phyloP scores from a whole-genome alignment of 2,888 invertebrate species.

The Lasioglossum figueresi region DNA sequence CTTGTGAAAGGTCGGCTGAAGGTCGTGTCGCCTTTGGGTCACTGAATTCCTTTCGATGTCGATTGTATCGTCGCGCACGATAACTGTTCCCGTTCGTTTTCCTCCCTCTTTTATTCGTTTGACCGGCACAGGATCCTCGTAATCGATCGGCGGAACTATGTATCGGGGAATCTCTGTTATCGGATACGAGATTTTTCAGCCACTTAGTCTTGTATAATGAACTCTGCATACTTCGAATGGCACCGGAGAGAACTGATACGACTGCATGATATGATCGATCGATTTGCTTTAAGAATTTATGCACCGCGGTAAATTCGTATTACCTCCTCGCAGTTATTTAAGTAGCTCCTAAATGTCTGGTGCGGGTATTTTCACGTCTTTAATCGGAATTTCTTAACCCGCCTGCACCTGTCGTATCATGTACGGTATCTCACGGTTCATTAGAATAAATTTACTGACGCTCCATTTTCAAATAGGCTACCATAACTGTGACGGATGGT shows the following conservation, averaged over 20 bases:
- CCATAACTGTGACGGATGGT: neutral
- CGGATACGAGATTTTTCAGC: neutral
- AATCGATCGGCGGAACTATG: neutral
- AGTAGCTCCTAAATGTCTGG: neutral
- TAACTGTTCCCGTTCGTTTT: neutral
- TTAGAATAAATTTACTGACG: neutral
- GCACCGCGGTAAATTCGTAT: neutral
- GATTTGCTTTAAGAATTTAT: constrained; percentile 3
- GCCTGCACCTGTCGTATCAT: neutral
- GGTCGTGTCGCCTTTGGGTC: constrained; percentile 1
- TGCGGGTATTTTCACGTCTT: neutral
- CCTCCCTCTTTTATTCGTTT: neutral
- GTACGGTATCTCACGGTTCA: neutral
- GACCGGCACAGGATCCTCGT: neutral
- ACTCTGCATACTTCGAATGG: constrained; percentile 1
- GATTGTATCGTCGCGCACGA: neutral
- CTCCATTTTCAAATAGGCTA: neutral
- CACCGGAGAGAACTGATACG: neutral
- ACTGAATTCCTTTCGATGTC: constrained; percentile 14
- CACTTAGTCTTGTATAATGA: constrained; percentile 10
- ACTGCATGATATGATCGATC: neutral
- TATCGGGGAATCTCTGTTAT: constrained; percentile 1
- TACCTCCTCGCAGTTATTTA: neutral
- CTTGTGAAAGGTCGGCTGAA: constrained; percentile 10
- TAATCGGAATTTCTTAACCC: neutral